phyloP scores from a whole-genome alignment of 2,888 invertebrate genomes.

The Sturmia bella region DNA sequence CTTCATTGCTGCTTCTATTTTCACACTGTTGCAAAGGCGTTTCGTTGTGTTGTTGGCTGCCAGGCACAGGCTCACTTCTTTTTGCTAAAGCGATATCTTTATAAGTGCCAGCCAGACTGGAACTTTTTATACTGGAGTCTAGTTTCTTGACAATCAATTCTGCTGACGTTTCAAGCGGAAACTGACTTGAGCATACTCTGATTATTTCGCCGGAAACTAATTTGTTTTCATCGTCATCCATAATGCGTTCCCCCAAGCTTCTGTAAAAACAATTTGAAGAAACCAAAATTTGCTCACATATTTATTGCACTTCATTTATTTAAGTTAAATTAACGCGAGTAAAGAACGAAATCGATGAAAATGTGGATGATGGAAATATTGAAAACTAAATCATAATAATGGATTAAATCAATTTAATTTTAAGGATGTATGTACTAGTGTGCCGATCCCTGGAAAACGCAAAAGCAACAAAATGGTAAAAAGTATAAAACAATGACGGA shows the following conservation, averaged over 20 bases:
- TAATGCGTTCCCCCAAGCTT: conserved; percentile 75
- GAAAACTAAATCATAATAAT: no score
- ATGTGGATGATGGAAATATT: no score
- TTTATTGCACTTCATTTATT: not conserved
- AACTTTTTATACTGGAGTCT: conserved; percentile 51
- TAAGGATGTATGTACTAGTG: no score
- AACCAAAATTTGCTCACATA: not conserved
- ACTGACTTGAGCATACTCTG: conserved; percentile 76
- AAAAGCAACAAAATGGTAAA: no score
- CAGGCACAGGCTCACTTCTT: conserved; percentile 27
- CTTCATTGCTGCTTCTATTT: conserved; percentile 22
- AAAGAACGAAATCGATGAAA: no score
- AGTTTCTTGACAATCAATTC: conserved; percentile 48
- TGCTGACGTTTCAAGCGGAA: conserved; percentile 73
- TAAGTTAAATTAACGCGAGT: no score
- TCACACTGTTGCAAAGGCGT: not conserved
- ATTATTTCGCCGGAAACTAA: conserved; percentile 78
- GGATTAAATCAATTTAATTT: no score
- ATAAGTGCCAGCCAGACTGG: conserved; percentile 26
- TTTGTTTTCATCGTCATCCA: conserved; percentile 76
- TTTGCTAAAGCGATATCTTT: conserved; percentile 27
- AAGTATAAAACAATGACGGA: no score
- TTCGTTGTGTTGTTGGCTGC: conserved; percentile 1
- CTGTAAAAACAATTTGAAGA: conserved; percentile 69
- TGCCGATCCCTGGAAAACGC: no score